phyloP scores from a whole-genome alignment of 2,797 vertebrate species.

The Diglossa cyanea region DNA sequence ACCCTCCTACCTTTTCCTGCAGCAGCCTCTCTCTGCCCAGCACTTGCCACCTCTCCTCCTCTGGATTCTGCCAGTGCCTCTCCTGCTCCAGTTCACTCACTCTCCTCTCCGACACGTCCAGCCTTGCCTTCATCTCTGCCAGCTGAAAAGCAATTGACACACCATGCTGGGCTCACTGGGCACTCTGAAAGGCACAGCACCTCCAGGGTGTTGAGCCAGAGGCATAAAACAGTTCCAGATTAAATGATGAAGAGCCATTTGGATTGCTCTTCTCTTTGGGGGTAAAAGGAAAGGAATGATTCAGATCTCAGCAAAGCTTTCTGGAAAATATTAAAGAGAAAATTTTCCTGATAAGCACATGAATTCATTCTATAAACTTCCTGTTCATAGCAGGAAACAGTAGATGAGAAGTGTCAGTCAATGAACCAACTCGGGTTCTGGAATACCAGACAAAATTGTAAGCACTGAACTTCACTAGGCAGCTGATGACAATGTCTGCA shows the following conservation, averaged over 20 bases:
- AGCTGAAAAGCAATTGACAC: slow-evolving; percentile 68
- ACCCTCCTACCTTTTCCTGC: slow-evolving; percentile 58
- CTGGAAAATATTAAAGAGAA: neutral
- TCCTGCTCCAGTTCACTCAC: slow-evolving; percentile 21
- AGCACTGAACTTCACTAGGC: neutral
- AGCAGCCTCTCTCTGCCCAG: neutral
- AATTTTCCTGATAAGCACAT: neutral
- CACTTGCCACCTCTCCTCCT: neutral
- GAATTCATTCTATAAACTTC: neutral
- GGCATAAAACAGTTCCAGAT: neutral
- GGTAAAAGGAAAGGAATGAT: neutral
- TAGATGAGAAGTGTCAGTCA: neutral
- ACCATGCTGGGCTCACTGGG: neutral
- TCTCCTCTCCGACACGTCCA: neutral
- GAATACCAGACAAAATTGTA: neutral
- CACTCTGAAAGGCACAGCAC: neutral
- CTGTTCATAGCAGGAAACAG: neutral
- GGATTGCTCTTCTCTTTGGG: neutral
- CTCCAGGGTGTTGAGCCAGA: neutral
- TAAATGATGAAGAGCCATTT: neutral
- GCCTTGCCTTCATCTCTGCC: slow-evolving; percentile 63
- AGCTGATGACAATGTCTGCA: neutral
- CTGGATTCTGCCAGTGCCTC: neutral
- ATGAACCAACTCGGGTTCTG: neutral
- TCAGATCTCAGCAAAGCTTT: neutral